Base-by-base conservation (phyloP, 2,113 vertebrate genomes). In the Heterocephalus glaber region DNA sequence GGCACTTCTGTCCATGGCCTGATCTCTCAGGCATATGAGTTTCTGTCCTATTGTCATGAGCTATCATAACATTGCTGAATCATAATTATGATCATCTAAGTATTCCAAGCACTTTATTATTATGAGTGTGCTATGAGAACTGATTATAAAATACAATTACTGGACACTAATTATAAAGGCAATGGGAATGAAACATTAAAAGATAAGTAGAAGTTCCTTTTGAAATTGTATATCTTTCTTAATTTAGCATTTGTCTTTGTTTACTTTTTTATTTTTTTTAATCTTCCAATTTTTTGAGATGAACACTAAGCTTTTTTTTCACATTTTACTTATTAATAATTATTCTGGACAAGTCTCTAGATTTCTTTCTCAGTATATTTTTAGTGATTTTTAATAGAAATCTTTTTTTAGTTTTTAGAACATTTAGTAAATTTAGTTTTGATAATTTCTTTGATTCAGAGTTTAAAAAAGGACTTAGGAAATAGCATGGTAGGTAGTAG, bases 391-490 rank as follows among this genome's bases (percentile, higher is more conserved):
- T 28, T 66, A 66, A 86, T 26, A 74, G 7, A 89, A 58, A 44
- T n/a, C 11, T 70, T 54, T 16, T 30, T 14, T 58, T 58, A 52
- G 47, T 47, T n/a, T 82, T 70, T 80, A 85, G 26, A 33, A 83
- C 22, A 41, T 68, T 84, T 94, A 93, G 8, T 72, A 74, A 33
- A 60, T 94, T 95, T 85, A 88, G 16, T 88, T 95, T 83, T 61
- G 54, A 30, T 70, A 82, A 65, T 2, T 72, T 80, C 24, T 77
- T 87, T 94, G 56, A 93, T 49, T 10, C 13, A 85, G 24, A 35
- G 17, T 19, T 87, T 93, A 77, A 77, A 19, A 41, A 86, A 93
- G 52, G 72, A 68, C 22, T 93, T 70, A 83, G n/a, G 79, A 84
- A 72, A 26, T 95, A 17, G 28, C 28, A 58, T 80, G 38, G 38